Conservation (phyloP, 1,140 invertebrate genomes). For the Papilio aristodemus region DNA sequence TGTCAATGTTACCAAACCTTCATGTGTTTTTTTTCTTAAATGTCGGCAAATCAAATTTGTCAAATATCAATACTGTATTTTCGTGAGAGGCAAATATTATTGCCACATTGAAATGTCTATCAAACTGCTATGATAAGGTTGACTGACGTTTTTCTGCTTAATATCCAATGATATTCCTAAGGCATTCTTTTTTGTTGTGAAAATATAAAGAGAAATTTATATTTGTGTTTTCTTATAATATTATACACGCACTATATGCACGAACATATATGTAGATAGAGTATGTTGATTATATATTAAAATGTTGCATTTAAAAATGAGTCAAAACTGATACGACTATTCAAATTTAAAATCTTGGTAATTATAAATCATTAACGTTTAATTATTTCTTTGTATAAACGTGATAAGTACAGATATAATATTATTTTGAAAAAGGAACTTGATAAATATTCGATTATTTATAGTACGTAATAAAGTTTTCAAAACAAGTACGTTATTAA, state of each 20-base stretch:
- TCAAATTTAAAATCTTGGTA: too few relatives aligned
- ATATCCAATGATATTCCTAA: constrained; percentile 17
- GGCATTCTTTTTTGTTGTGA: not conserved
- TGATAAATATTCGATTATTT: constrained; percentile 22
- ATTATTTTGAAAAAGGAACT: not conserved
- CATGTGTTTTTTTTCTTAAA: not conserved
- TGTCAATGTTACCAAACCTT: not conserved
- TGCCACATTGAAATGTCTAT: constrained; percentile 30
- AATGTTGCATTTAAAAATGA: too few relatives aligned
- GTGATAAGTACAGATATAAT: too few relatives aligned
- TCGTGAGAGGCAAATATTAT: constrained; percentile 19
- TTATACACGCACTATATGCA: too few relatives aligned
- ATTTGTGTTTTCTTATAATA: not conserved
- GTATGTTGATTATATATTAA: too few relatives aligned
- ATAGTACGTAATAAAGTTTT: constrained; percentile 45
- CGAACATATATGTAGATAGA: too few relatives aligned
- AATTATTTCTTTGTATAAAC: too few relatives aligned
- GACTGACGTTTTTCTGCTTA: constrained; percentile 25
- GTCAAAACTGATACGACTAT: too few relatives aligned
- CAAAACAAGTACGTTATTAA: constrained; percentile 49
- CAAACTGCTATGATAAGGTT: constrained; percentile 25
- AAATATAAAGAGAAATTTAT: not conserved
- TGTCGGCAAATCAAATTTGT: constrained; percentile 16
- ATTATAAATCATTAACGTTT: too few relatives aligned
- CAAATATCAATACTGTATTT: constrained; percentile 12